Percentiles rank a stretch among this genome's conserved stretches.
phyloP scores from a whole-genome alignment of 2,113 vertebrate genomes.

The Crypturellus undulatus region DNA sequence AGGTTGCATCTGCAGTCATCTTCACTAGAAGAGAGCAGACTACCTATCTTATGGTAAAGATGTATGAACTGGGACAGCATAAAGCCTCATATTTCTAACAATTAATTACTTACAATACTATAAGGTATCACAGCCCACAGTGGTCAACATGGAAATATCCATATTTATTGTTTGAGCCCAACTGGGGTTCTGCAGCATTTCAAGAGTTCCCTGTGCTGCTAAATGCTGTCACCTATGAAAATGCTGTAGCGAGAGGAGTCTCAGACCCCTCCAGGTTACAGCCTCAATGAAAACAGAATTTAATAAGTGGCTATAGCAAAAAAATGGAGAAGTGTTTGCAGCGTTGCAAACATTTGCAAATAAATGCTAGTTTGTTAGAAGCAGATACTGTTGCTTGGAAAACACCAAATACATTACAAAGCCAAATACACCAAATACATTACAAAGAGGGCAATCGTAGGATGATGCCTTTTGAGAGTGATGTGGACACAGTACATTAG shows the following conservation, averaged over 20 bases:
- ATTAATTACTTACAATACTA: not conserved
- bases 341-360: not conserved
- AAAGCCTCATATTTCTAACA: not conserved
- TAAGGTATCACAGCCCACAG: not conserved
- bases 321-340: not conserved
- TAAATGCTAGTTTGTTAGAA: not conserved
- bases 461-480: not conserved
- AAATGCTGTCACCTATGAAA: not conserved
- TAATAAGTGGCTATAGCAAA: not conserved
- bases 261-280: not conserved
- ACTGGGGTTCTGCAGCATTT: not conserved
- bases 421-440: not conserved
- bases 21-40: not conserved
- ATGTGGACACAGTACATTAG: fast-evolving
- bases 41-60: not conserved
- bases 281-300: not conserved
- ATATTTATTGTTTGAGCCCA: not conserved
- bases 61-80: fast-evolving
- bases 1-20: not conserved
- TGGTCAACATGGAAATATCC: not conserved
- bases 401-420: not conserved
- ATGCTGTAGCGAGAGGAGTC: not conserved
- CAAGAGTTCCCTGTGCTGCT: not conserved
- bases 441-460: not conserved
- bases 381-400: fast-evolving